Base-by-base conservation (phyloP, 2,888 invertebrate genomes). In the Pristionchus fissidentatus region DNA sequence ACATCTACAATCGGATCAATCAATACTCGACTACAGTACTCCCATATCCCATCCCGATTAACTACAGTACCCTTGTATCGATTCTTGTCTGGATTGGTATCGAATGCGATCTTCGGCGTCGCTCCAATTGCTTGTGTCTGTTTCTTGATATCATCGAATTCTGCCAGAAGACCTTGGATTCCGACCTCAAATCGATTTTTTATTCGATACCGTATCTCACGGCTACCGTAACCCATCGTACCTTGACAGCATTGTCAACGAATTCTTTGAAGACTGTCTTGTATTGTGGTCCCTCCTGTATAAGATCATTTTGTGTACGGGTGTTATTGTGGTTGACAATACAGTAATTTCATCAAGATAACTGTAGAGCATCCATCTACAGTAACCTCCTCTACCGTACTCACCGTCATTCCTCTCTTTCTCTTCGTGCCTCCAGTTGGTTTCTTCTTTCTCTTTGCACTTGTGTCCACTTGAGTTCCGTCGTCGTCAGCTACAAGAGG, bases 21-120 rank as follows among this genome's bases (percentile, higher is more conserved):
- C n/a, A n/a, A n/a, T n/a, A n/a, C n/a, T 49, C 2, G 73, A 73
- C n/a, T 73, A 73, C 43, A 35, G 62, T 73, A 73, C 3, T 77
- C 46, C 52, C 2, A 29, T 73, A 73, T 43, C 32, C 26, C 10
- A 10, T 57, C n/a, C n/a, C n/a, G n/a, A n/a, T 60, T 8, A 26
- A n/a, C 29, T 46, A 75, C n/a, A 62, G 38, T 52, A 87, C 88
- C 88, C 82, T 87, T 87, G 83, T 90, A 90, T 13, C 90, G 86
- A 87, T 90, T 90, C 85, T 87, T 90, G 8, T 87, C 87, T 15
- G 87, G 52, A 80, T 90, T 84, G 29, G 62, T 80, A 41, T 88
- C 87, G 57, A 89, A 89, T 0, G 85, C 85, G 3, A 86, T 85
- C 73, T 87, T 87, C 38, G 87, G 84, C 35, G 86, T 85, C n/a